Base-by-base conservation (phyloP, 2,888 invertebrate genomes). In the Bellardia bayeri region DNA sequence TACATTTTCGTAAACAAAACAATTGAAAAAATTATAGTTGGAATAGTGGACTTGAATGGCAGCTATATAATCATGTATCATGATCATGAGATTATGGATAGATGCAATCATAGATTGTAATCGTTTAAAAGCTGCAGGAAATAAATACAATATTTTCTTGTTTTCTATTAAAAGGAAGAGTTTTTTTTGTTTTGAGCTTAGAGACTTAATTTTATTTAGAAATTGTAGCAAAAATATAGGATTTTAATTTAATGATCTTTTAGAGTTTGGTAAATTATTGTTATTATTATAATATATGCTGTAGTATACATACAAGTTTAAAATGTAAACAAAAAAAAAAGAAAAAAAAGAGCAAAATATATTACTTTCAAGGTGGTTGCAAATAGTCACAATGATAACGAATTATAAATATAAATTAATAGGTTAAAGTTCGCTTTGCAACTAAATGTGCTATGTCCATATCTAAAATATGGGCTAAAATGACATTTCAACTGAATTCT, bases 161-260 rank as follows among this genome's bases (percentile, higher is more conserved):
- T 37, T 64, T 64, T 16, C 45, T 7, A 23, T 49, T 71, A 51
- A 80, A 68, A 51, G 68, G 78, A 7, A 33, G 33, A 4, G 45
- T 5, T 23, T 37, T 33, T 30, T 56, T 68, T 56, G 40, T 56
- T 13, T 68, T 56, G 45, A 6, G n/a, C n/a, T 37, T 37, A 49
- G 23, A 80, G 40, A 63, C 40, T 61, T 80, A 42, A 80, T 71
- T 58, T 66, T 16, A 74, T 66, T 64, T 42, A 7, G 42, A 80
- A 81, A 81, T 40, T 81, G 81, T 72, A 54, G 54, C 71, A 72
- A 82, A 66, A 66, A 66, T 54, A 66, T 23, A 82, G n/a, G n/a
- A 72, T 72, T 64, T 42, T 33, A 64, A 72, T 72, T 81, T 54
- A 30, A 74, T 72, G 33, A 30, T 13, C 42, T 54, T 81, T 64